Base-by-base conservation (phyloP, 1,140 invertebrate genomes). In the Diachasma alloeum region DNA sequence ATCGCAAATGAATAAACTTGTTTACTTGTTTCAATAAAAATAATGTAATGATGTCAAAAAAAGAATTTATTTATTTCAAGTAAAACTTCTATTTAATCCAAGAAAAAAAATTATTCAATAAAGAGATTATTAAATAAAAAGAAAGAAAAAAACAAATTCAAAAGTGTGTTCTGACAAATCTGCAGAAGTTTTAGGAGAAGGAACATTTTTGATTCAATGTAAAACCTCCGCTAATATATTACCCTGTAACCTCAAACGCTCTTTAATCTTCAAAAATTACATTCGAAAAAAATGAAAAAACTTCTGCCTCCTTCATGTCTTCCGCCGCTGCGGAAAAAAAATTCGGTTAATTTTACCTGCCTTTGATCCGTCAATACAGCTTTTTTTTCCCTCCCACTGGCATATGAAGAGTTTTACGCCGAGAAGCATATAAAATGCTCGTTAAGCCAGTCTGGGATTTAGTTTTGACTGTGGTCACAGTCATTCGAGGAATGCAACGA, bases 371-470 rank as follows among this genome's bases (percentile, higher is more conserved):
- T 17, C 63, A 75, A 69, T 69, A 31, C 22, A 69, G 69, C 63
- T 75, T 75, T 75, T 63, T 63, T 63, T 63, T 56, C 19, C 10
- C 59, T 13, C 24, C 19, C n/a, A 59, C 13, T 22, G 44, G 53
- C 19, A 63, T 63, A 63, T 63, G 59, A 63, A 63, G 59, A 63
- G 59, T 63, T 63, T 63, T 63, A 63, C 59, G 24, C 59, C 13
- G 59, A 63, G 59, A 63, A 63, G 66, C 31, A 68, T 68, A 76
- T 72, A 76, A 76, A 72, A 69, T 69, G 68, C 69, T 76, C 68
- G 75, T 76, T 76, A 72, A 76, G 67, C 69, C 53, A 26, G 31
- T 68, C 19, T 63, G 59, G 59, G 59, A 63, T 63, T 63, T 63
- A 63, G 22, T 63, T 63, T 63, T 63, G 59, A 63, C 59, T 63